Base-by-base conservation (phyloP, 30 jellyfish, hydroid and myxozoan species). In the Aurelia sp. region DNA sequence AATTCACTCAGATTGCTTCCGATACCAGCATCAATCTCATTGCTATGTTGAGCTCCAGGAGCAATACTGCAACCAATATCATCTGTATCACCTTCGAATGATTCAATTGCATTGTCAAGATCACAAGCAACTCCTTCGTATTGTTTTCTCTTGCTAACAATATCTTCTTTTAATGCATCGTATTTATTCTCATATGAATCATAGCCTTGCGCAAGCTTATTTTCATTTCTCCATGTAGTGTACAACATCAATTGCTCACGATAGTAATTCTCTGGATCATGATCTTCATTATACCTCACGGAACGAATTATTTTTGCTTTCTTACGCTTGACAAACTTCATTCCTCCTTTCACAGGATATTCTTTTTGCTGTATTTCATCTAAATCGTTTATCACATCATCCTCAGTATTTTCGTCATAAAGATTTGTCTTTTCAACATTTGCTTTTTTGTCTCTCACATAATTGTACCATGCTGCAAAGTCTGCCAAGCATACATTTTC, bases 191-290 rank as follows among this genome's bases (percentile, higher is more conserved):
- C 8, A 31, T 19, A 67, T 67, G 79, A 17, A 72, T 72, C 71
- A 47, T 17, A 72, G 16, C 47, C 71, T n/a, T 47, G 74, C 5
- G 30, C 35, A 17, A 72, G 72, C 3, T 72, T 47, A 22, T 41
- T 30, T 47, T 72, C 84, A 67, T 67, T 47, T 72, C 72, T 75
- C 86, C 86, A 75, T 12, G 86, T 77, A 5, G 21, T 18, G 41
- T 75, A 75, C 19, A 75, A 38, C 86, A 75, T 75, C 19, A 75
- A 38, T 55, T 75, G 86, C 57, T 75, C 86, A 41, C 74, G 20
- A 47, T 4, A 71, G n/a, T 19, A 71, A 33, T 71, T 71, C 48
- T 75, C 86, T 3, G 74, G 79, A 50, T 38, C 50, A 38, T 38
- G 50, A 38, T 38, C 50, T 38, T 38, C 50, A 38, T 38, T 38